These are phyloP conservation scores for Sebastes diaconus DNA, from an alignment of 2,797 vertebrate species.

Conservation along the genomic window DNA sequence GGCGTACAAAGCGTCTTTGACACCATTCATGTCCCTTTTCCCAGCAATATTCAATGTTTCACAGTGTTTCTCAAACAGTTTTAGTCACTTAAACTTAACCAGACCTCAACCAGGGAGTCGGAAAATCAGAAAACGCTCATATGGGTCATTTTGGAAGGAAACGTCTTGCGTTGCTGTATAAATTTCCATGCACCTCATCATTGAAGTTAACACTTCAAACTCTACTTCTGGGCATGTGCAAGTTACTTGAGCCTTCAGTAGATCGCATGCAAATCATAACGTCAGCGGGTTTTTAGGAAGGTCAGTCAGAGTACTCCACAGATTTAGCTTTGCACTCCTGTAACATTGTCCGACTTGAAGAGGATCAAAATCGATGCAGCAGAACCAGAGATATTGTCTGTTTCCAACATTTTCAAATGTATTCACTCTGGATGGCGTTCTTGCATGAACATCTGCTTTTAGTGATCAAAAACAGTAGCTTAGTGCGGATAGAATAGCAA, in stretches of 20 bases:
- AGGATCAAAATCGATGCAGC: neutral
- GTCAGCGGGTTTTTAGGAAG: neutral
- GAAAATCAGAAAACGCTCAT: neutral
- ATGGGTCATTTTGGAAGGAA: neutral
- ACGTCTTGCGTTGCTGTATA: neutral
- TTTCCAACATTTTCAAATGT: neutral
- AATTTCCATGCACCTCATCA: neutral
- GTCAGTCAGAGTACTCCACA: neutral
- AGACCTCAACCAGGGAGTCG: neutral
- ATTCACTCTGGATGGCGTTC: neutral
- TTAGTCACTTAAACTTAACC: neutral
- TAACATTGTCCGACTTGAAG: neutral
- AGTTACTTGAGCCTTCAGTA: neutral
- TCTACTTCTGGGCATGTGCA: neutral
- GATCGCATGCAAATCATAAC: neutral
- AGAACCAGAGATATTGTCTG: neutral
- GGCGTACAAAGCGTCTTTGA: too few species aligned
- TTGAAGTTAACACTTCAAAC: neutral
- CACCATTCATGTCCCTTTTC: neutral
- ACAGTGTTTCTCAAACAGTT: neutral
- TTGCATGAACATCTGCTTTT: neutral
- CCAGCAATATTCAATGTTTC: neutral
- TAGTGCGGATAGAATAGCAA: neutral
- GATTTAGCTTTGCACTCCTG: neutral
- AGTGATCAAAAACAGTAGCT: slow-evolving; percentile 12